A percentile compares a stretch with the other conserved stretches of the same genome.
These are phyloP conservation scores for Lepisosteus osseus DNA, from an alignment of 2,113 vertebrate genomes.

Conservation along the genomic window DNA sequence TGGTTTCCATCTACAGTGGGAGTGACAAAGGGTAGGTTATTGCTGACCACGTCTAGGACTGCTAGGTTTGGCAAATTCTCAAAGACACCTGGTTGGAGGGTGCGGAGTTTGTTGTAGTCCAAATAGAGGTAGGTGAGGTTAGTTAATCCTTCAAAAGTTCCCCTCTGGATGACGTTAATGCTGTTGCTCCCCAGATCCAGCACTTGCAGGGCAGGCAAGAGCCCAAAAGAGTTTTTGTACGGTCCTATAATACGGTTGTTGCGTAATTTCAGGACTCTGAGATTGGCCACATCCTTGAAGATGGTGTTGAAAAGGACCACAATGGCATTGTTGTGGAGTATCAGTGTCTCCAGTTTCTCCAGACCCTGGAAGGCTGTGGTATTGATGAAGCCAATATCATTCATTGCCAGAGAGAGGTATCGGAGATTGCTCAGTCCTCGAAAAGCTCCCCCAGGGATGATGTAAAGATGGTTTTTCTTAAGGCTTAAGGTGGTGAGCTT, in stretches of 20 bases:
- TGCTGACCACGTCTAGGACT: slow-evolving; percentile 25
- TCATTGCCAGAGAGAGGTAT: slow-evolving; percentile 2
- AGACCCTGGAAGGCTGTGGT: slow-evolving; percentile 6
- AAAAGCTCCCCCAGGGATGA: not conserved
- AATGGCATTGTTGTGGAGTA: slow-evolving; percentile 10
- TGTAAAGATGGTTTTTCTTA: slow-evolving; percentile 14
- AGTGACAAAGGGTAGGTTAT: slow-evolving; percentile 11
- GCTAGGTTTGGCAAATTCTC: slow-evolving; percentile 2
- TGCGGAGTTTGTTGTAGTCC: slow-evolving; percentile 16
- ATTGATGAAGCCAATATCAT: slow-evolving; percentile 17
- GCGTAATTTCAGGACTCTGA: slow-evolving; percentile 12
- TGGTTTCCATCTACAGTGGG: too few species aligned
- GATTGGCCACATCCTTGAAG: not conserved
- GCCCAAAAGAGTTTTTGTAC: not conserved
- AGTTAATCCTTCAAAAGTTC: slow-evolving; percentile 2
- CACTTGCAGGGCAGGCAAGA: not conserved
- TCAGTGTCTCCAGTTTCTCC: not conserved
- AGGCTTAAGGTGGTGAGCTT: slow-evolving; percentile 6
- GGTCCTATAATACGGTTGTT: slow-evolving; percentile 20
- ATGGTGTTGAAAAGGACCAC: not conserved
- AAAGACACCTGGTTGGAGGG: not conserved
- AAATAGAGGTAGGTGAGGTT: slow-evolving; percentile 18
- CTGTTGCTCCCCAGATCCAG: slow-evolving; percentile 16
- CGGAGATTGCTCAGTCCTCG: not conserved
- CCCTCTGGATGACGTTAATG: not conserved